Base-by-base conservation (phyloP, 2,113 vertebrate species). In the Empidonax alnorum region DNA sequence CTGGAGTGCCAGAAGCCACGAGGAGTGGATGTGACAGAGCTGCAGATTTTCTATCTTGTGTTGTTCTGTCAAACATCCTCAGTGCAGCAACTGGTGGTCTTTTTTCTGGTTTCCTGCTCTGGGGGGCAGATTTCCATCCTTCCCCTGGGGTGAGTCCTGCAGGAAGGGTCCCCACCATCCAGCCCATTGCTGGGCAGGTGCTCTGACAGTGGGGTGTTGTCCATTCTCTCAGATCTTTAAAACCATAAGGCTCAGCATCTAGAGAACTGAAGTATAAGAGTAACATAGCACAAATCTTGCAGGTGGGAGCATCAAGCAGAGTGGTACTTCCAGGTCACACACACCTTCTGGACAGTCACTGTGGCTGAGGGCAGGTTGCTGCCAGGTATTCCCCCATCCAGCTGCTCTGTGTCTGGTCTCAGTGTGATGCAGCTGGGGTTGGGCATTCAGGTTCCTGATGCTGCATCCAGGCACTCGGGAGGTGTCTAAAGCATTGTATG, bases 391-490 rank as follows among this genome's bases (percentile, higher is more conserved):
- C 21, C n/a, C 22, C 9, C 9, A 22, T 7, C 35, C 25, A 20
- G 15, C 14, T 68, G 41, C 55, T 84, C 31, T 80, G 19, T n/a
- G 5, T 18, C 55, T 84, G 6, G 6, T 23, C 39, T 76, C 0
- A 0, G 19, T 31, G 17, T 7, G 35, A 13, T 18, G n/a, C 1
- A 1, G 24, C 42, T n/a, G 12, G 19, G 27, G 33, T 22, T 1
- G 0, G 4, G 10, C 6, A 0, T 9, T 65, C 23, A 31, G 20
- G 20, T 59, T 50, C 22, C 2, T 59, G 1, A 3, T 0, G 0
- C 12, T 44, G 61, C 5, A 2, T 5, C 25, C 61, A 49, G 28
- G 15, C 33, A 13, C 44, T 15, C 5, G 5, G 28, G 39, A n/a
- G 16, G 27, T 42, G 49, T 50, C 53, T 73, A 12, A 80, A 55